phyloP scores from a whole-genome alignment of 2,797 vertebrate species.

The Mus minutoides region DNA sequence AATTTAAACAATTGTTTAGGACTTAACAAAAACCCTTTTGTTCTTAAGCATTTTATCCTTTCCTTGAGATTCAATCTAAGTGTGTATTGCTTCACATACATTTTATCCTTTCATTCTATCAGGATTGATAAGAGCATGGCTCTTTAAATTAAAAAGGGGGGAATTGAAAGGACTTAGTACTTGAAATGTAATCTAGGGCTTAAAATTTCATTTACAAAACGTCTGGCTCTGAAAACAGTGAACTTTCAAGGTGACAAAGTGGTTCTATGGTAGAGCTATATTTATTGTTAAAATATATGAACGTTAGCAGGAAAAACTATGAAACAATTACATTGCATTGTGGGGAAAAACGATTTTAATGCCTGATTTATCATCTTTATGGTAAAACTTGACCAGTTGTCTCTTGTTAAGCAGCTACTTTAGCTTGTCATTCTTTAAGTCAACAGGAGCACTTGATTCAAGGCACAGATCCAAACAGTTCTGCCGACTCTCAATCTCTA shows the following conservation, averaged over 20 bases:
- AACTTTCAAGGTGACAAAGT: slow-evolving; percentile 41
- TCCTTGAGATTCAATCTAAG: background rate
- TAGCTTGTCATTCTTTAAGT: background rate
- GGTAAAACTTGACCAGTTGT: background rate
- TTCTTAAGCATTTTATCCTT: slow-evolving; percentile 32
- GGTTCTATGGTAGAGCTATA: slow-evolving; percentile 4
- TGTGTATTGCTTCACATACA: background rate
- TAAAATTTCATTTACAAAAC: slow-evolving; percentile 60
- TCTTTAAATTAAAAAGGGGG: slow-evolving; percentile 15
- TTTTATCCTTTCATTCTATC: slow-evolving; percentile 33
- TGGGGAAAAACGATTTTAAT: background rate
- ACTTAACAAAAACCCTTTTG: background rate
- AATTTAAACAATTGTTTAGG: slow-evolving; percentile 1
- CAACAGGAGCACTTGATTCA: slow-evolving; percentile 16
- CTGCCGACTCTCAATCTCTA: background rate
- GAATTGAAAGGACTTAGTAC: slow-evolving; percentile 16
- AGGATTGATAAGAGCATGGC: background rate
- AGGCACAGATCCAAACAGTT: slow-evolving; percentile 25
- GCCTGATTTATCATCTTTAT: background rate
- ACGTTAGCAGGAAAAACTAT: background rate
- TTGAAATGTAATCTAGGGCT: slow-evolving; percentile 36
- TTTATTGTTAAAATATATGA: slow-evolving; percentile 21
- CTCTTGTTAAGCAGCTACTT: background rate
- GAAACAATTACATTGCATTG: background rate
- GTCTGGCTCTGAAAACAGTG: slow-evolving; percentile 34